Evolutionary conservation across 1,140 invertebrate species (phyloP), one percentile per base, ranked within the genome.

Genomic region (Apocrypta bakeri): DNA sequence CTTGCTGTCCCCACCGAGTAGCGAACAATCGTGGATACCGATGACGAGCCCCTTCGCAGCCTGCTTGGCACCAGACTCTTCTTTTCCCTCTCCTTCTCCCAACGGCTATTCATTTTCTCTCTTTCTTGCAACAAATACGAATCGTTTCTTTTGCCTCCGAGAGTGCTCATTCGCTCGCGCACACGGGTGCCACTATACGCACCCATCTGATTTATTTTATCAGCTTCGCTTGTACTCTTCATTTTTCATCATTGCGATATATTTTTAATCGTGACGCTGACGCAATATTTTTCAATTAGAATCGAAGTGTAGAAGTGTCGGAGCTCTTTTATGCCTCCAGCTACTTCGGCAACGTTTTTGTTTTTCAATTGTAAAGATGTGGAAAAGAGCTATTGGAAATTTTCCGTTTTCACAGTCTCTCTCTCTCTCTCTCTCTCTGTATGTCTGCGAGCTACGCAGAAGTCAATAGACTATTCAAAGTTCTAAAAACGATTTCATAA

Each of bases 51-150:
- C 86, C 88, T 90, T 89, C 86, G 85, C 89, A 91, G 91, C 87
- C 90, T 90, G 90, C 90, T 89, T 91, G 91, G 91, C 90, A 91
- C 87, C 89, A 84, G 84, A 84, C 85, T 85, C 86, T 73, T 12
- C 68, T 48, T 82, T 42, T 84, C 79, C 66, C 79, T 81, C 84
- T 84, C 78, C 79, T 31, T 21, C 29, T 80, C 74, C 40, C 68
- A 81, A 24, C 48, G 24, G 17, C 27, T 81, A 31, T 14, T 75
- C 27, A 29, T 42, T 73, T n/a, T 80, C 64, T 68, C 64, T 61
- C n/a, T 31, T 6, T 37, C 63, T 76, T 11, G 8, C 25, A 24
- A 29, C 63, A 27, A 14, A 29, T 25, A 29, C n/a, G 24, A 8
- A 11, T 66, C 63, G 24, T 66, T 61, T 66, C 27, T 29, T 66